Percentiles rank a stretch among this genome's conserved stretches.
Conservation (phyloP, 23 tunicate genomes). For the Ascidia mentula region DNA sequence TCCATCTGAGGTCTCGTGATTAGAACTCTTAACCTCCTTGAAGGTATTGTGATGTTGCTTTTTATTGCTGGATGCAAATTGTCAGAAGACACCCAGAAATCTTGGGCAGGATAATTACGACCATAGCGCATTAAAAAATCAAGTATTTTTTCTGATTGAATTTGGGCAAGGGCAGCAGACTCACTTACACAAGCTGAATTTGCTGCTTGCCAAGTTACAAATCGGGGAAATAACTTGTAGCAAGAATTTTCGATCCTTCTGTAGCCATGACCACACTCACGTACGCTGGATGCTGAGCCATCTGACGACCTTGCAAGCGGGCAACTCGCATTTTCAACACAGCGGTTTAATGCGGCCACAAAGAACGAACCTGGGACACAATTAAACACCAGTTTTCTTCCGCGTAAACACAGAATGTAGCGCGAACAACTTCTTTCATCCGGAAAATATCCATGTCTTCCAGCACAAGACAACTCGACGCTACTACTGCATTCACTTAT, state of each 20-base stretch:
- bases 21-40: not conserved
- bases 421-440: conserved; percentile 1
- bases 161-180: not conserved
- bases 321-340: not conserved
- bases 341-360: not conserved
- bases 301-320: not conserved
- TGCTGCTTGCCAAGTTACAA: not conserved
- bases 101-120: not conserved
- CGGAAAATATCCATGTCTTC: conserved; percentile 13
- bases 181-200: not conserved
- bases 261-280: not conserved
- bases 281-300: not conserved
- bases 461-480: not conserved
- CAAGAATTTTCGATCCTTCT: not conserved
- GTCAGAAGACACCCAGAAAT: conserved; percentile 1
- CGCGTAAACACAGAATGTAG: not conserved
- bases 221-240: not conserved
- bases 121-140: not conserved
- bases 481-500: too few relatives aligned
- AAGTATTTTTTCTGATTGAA: not conserved
- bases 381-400: not conserved
- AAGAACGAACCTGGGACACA: conserved; percentile 10
- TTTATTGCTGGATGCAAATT: not conserved
- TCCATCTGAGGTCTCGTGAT: not conserved
- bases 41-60: not conserved